Base-by-base conservation (phyloP, 1,140 invertebrate genomes). In the Drosophila truncata region DNA sequence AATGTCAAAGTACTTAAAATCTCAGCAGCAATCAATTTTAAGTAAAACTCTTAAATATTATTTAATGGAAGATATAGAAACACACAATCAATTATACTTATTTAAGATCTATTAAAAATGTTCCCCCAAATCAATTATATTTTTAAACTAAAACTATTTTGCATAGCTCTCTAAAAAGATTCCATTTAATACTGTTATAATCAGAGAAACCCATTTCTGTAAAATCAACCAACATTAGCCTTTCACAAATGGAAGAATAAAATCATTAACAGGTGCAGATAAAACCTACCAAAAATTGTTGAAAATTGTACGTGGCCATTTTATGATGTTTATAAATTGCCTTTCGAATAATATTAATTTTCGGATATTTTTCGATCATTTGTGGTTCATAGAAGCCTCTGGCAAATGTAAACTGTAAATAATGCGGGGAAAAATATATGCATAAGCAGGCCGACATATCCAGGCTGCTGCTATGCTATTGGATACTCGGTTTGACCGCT, bases 301-400 rank as follows among this genome's bases (percentile, higher is more conserved):
- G 27, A 33, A 27, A 63, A 46, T 63, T 47, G 59, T 25, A 18
- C 4, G 11, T 18, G 35, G 39, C 31, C 37, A 46, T 82, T 67
- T 52, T 63, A 76, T 66, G 66, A 58, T 65, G 57, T 54, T 79
- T 23, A 82, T 63, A 71, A 72, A 83, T 71, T 66, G 33, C 33
- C 16, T 9, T 35, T 33, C 18, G 14, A 61, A 67, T 44, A 63
- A 63, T 60, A 27, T 33, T 52, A 71, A 67, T 78, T 74, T 65
- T 54, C 18, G 29, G 4, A 39, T 31, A 41, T 60, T 39, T 52
- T 52, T 16, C 33, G 49, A 74, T 65, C 80, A 65, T 66, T 71
- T 75, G 59, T 50, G 75, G 61, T 33, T 47, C 35, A 58, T 37
- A 77, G 62, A 72, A 83, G 54, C 64, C 14, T 39, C 20, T 33